These are phyloP conservation scores for Acridotheres tristis DNA, from an alignment of 2,797 vertebrate species.

Conservation along the genomic window DNA sequence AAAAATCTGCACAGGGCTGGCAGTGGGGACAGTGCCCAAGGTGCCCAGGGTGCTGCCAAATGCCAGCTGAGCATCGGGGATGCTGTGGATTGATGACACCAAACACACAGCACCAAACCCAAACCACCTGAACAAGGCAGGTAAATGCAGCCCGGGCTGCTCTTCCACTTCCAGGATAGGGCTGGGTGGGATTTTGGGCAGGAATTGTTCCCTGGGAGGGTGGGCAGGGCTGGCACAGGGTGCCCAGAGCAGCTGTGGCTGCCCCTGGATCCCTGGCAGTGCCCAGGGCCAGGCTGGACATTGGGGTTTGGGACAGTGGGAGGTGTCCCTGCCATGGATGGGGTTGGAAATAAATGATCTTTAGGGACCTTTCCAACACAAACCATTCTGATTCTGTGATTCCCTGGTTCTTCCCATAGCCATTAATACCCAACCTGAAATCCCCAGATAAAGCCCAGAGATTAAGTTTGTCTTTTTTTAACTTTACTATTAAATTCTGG, in stretches of 20 bases:
- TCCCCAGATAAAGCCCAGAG: no score
- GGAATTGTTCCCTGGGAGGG: background rate
- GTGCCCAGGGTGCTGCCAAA: background rate
- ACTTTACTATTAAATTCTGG: no score
- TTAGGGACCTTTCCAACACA: no score
- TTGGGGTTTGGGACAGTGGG: accelerated
- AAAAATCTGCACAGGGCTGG: background rate
- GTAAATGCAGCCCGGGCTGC: accelerated
- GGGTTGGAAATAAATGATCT: no score
- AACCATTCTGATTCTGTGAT: no score
- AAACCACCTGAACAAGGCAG: background rate
- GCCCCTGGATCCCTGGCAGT: background rate
- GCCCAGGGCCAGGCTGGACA: background rate
- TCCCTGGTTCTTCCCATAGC: no score
- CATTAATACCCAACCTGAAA: no score
- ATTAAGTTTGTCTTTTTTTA: no score
- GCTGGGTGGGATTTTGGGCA: accelerated
- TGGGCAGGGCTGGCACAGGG: background rate
- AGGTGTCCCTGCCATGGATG: background rate
- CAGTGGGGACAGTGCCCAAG: background rate
- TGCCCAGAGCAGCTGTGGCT: background rate
- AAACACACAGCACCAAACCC: accelerated
- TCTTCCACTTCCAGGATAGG: background rate
- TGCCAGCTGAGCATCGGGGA: background rate
- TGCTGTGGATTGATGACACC: no score